These are phyloP conservation scores for Lomographa bimaculata DNA, from an alignment of 2,888 invertebrate genomes.

Conservation along the genomic window DNA sequence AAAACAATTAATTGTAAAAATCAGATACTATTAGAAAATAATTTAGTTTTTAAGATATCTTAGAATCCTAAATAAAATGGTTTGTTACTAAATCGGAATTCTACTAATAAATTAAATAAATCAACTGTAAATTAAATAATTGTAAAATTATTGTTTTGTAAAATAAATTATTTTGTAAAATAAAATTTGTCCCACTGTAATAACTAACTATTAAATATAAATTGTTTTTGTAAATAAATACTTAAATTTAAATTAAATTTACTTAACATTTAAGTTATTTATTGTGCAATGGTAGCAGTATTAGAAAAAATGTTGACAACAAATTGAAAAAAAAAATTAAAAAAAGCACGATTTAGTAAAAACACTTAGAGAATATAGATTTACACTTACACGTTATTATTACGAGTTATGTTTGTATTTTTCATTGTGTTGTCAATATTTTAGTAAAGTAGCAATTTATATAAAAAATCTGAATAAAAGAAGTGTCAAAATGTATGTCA, in stretches of 20 bases:
- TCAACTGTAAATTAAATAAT: slow-evolving; percentile 6
- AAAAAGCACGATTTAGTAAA: slow-evolving; percentile 12
- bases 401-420: no score
- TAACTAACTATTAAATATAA: slow-evolving; percentile 46
- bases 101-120: background rate
- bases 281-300: slow-evolving; percentile 83
- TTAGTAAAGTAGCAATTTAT: slow-evolving; percentile 61
- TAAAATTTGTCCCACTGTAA: slow-evolving; percentile 47
- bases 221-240: slow-evolving; percentile 49
- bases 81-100: no score
- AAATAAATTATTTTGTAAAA: slow-evolving; percentile 1
- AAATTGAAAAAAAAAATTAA: slow-evolving; percentile 38
- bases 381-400: slow-evolving; percentile 10
- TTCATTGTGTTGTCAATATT: slow-evolving; percentile 39
- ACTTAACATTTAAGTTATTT: slow-evolving; percentile 73
- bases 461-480: slow-evolving; percentile 61
- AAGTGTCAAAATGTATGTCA: slow-evolving; percentile 46
- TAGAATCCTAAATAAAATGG: no score
- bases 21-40: no score
- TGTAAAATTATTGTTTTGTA: slow-evolving; percentile 10
- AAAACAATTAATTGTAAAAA: no score
- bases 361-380: slow-evolving; percentile 10
- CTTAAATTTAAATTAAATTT: slow-evolving; percentile 40
- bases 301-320: slow-evolving; percentile 61
- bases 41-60: no score